Evolutionary conservation across 2,797 vertebrate genomes (phyloP).

Genomic region (Poecilia wingei): DNA sequence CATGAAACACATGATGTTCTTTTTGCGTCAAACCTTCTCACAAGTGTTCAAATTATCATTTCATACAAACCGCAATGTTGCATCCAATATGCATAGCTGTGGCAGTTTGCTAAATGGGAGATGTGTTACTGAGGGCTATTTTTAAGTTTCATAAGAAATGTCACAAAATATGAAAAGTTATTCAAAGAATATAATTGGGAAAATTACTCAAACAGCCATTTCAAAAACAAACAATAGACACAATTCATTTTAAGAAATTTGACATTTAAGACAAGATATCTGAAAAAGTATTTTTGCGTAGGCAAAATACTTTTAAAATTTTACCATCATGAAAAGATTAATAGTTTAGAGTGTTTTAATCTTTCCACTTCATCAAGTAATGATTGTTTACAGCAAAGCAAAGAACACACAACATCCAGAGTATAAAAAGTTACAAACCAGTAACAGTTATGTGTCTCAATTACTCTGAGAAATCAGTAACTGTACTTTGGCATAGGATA

Average conservation of each 20-base stretch:
- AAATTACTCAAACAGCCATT: not conserved
- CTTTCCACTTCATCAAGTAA: not conserved
- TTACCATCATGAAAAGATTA: not conserved
- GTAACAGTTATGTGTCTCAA: not conserved
- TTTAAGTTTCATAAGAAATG: not conserved
- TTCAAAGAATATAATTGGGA: not conserved
- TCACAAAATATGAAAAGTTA: not conserved
- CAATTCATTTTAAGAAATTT: not conserved
- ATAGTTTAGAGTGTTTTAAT: not conserved
- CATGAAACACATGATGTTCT: slow-evolving; percentile 39
- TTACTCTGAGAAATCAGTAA: not conserved
- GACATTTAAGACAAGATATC: not conserved
- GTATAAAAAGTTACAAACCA: not conserved
- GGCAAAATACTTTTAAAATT: no score
- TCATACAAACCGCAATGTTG: not conserved
- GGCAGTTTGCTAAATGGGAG: not conserved
- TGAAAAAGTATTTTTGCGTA: not conserved
- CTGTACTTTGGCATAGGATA: slow-evolving; percentile 47
- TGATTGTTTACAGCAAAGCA: not conserved
- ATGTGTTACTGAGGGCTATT: not conserved
- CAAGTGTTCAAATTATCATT: slow-evolving; percentile 16
- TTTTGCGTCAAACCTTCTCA: slow-evolving; percentile 15
- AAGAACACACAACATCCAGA: not conserved
- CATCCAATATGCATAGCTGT: no score
- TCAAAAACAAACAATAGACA: not conserved